Conservation (phyloP, 2,113 vertebrate species). For the Caranx melampygus region DNA sequence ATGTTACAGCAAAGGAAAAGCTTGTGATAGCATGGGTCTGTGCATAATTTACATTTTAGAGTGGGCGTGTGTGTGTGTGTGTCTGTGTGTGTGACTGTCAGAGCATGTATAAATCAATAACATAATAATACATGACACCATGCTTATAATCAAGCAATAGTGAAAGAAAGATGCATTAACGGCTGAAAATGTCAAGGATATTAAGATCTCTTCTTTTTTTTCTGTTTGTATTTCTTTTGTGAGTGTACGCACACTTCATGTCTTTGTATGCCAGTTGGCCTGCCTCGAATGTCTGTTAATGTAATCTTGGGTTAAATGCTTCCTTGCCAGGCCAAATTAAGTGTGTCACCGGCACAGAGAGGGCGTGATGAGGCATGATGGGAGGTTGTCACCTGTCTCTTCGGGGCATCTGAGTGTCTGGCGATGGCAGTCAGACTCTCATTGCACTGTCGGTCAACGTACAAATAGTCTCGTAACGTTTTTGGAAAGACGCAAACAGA, state of each 20-base stretch:
- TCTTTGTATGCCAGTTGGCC: slow-evolving; percentile 53
- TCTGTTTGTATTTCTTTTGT: background rate
- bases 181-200: background rate
- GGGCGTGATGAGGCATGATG: slow-evolving; percentile 72
- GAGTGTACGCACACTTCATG: background rate
- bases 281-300: slow-evolving; percentile 64
- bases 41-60: background rate
- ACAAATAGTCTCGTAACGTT: slow-evolving; percentile 22
- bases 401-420: slow-evolving; percentile 62
- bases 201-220: background rate
- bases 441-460: slow-evolving; percentile 13
- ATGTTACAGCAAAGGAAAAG: background rate
- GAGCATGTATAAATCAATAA: slow-evolving; percentile 9
- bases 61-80: background rate
- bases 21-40: background rate
- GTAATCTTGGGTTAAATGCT: slow-evolving; percentile 76
- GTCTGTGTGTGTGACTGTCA: background rate
- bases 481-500: background rate
- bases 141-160: background rate
- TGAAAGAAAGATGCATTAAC: background rate
- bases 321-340: slow-evolving; percentile 79
- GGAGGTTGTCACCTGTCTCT: slow-evolving; percentile 79
- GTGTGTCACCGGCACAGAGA: slow-evolving; percentile 49
- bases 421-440: slow-evolving; percentile 41
- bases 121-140: background rate